Base-by-base conservation (phyloP, 2,888 invertebrate species). In the Lasioglossum morio region DNA sequence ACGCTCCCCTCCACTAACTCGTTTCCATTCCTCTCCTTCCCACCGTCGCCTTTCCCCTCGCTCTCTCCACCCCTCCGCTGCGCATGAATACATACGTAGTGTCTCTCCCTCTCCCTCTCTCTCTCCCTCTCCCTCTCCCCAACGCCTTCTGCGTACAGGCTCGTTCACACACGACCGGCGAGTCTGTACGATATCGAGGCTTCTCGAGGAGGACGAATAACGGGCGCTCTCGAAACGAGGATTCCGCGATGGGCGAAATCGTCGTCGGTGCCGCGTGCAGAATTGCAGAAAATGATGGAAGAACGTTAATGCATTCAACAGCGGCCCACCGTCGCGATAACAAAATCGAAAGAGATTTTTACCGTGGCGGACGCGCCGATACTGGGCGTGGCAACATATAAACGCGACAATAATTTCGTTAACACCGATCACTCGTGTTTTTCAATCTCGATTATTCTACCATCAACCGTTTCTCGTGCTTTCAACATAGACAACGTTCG, bases 141-240 rank as follows among this genome's bases (percentile, higher is more conserved):
- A 60, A 72, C 57, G 69, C n/a, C 87, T 87, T 85, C 88, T 86
- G 76, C 87, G 87, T 91, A 91, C 90, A 91, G 91, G 89, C 86
- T 81, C 82, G 85, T 91, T 87, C 91, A 91, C 88, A 88, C 82
- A 81, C 86, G 87, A 82, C 81, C 81, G 84, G 66, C 82, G 66
- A 82, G 81, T 81, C 81, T 83, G 85, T 84, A 77, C 81, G 82
- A 85, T 85, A 81, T 83, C 81, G 86, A 86, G 86, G 79, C 83
- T 88, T 84, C 85, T 87, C 88, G 87, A 85, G 85, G 88, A 88
- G 88, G 88, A 89, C 88, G 89, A 89, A 89, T 89, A 89, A 89
- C 89, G 89, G 89, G 77, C 89, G 88, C 87, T 89, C 88, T 88
- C 87, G 82, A 89, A 89, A 89, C 82, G 88, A 86, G 88, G 78